Conservation (phyloP, 2,888 invertebrate genomes). For the Baccha elongata region DNA sequence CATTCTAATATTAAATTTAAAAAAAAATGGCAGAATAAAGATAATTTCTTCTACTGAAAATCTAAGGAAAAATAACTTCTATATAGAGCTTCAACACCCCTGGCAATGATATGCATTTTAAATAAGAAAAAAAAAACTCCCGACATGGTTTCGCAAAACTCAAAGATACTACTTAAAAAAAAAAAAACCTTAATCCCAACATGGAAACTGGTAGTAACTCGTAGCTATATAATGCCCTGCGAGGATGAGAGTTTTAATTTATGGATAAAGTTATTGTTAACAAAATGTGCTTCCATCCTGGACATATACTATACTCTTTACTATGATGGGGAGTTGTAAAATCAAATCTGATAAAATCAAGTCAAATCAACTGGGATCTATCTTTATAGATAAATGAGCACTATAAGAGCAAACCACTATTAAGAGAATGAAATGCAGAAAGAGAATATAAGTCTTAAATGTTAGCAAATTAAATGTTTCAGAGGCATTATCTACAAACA, state of each 20-base stretch:
- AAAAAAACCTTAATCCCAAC: slow-evolving; percentile 5
- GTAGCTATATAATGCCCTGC: neutral
- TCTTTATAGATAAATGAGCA: slow-evolving; percentile 19
- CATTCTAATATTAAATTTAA: neutral
- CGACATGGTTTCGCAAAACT: neutral
- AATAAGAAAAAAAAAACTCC: neutral
- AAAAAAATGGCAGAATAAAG: slow-evolving; percentile 3
- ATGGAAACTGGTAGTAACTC: neutral
- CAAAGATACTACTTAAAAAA: neutral
- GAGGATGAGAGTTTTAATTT: slow-evolving; percentile 65
- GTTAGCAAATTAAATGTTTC: slow-evolving; percentile 50
- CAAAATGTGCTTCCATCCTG: slow-evolving; percentile 24
- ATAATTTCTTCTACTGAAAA: neutral
- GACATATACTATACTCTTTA: too few species aligned
- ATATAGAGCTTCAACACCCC: neutral
- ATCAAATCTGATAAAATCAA: slow-evolving; percentile 39
- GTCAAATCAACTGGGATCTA: slow-evolving; percentile 37
- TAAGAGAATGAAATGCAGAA: slow-evolving; percentile 1
- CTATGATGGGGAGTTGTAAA: too few species aligned
- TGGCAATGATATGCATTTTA: slow-evolving; percentile 15
- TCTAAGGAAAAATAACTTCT: slow-evolving; percentile 13
- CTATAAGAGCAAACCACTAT: slow-evolving; percentile 49
- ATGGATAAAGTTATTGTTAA: slow-evolving; percentile 62
- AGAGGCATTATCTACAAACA: slow-evolving; percentile 33
- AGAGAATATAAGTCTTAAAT: slow-evolving; percentile 43